Evolutionary conservation across 2,797 vertebrate genomes (phyloP).

Genomic region (Mormyrus hasselquistii): DNA sequence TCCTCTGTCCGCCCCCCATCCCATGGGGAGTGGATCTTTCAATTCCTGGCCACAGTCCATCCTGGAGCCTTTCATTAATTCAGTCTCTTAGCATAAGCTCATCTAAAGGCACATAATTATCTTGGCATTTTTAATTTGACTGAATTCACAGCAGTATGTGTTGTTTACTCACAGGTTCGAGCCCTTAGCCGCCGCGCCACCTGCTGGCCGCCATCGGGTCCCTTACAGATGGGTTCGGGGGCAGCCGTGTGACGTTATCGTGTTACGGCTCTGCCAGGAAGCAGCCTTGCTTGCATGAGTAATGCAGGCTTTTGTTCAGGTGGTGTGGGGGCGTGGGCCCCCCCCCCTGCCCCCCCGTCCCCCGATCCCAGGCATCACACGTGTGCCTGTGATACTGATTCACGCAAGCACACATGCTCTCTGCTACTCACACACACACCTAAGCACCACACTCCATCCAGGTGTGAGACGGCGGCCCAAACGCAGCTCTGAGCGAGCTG

Average conservation of each 20-base stretch:
- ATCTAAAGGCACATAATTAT: background rate
- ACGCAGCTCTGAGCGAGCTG: background rate
- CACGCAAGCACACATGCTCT: background rate
- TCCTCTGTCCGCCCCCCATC: background rate
- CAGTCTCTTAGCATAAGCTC: background rate
- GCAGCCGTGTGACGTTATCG: background rate
- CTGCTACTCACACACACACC: background rate
- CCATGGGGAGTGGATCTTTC: background rate
- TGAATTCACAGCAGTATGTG: background rate
- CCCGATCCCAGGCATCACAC: background rate
- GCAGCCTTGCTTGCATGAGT: background rate
- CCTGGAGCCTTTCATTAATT: background rate
- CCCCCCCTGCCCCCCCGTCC: background rate
- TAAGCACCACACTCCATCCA: background rate
- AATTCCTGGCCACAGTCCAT: conserved; percentile 1
- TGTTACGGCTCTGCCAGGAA: background rate
- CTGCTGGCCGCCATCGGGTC: background rate
- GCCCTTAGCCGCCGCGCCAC: background rate
- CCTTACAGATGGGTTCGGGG: background rate
- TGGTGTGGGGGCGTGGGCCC: background rate
- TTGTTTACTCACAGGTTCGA: background rate
- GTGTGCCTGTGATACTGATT: background rate
- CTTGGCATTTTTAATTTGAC: background rate
- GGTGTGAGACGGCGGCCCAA: background rate
- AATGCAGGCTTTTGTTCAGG: background rate